A percentile compares a stretch with the other conserved stretches of the same genome.
These are phyloP conservation scores for Dromiciops gliroides DNA, from an alignment of 2,113 vertebrate species.

Conservation along the genomic window DNA sequence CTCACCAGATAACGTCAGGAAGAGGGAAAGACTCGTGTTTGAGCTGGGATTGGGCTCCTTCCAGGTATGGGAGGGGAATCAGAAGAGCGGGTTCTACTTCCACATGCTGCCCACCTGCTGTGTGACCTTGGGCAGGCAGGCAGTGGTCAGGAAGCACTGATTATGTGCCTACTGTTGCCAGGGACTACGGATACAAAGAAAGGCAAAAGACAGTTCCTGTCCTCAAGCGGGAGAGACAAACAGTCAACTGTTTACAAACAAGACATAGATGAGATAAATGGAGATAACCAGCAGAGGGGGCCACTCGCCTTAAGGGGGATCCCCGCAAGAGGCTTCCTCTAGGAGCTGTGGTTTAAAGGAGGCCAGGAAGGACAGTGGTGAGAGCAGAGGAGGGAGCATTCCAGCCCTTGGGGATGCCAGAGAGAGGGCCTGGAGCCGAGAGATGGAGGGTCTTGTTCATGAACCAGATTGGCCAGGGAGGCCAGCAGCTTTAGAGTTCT, in stretches of 20 bases:
- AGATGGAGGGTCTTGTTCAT: too few species aligned
- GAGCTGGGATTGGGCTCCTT: constrained; percentile 98
- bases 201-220: background rate
- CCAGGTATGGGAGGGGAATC: constrained; percentile 86
- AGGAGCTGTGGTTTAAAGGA: too few species aligned
- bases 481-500: too few species aligned
- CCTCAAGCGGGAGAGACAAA: background rate
- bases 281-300: background rate
- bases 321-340: background rate
- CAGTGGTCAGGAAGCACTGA: background rate
- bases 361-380: too few species aligned
- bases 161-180: background rate
- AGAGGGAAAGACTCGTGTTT: constrained; percentile 95
- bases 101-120: background rate
- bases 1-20: constrained; percentile 97
- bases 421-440: too few species aligned
- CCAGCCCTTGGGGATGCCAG: too few species aligned
- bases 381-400: too few species aligned
- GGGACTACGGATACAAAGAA: background rate
- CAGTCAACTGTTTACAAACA: background rate
- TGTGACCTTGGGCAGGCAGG: too few species aligned
- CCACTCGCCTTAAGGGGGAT: too few species aligned
- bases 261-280: background rate
- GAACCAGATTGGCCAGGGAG: too few species aligned
- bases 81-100: background rate